Evolutionary conservation across 1,140 invertebrate species (phyloP).

Genomic region (Drosophila trapezifrons): DNA sequence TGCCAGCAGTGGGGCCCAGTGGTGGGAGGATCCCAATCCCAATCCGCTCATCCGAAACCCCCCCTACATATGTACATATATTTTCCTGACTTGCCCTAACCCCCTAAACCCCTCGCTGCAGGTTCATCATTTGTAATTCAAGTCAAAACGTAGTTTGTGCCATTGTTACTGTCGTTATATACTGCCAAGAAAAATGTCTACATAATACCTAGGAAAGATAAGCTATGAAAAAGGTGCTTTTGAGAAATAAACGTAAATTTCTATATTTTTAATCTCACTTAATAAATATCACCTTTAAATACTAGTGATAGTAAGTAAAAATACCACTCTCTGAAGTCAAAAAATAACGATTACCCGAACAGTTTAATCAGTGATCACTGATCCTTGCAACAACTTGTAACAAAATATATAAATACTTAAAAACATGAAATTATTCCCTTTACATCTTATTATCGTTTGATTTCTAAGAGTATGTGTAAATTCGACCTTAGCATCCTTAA

Average conservation of each 20-base stretch:
- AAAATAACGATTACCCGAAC: too few relatives aligned
- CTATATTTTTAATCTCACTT: too few relatives aligned
- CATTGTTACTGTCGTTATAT: conserved; percentile 22
- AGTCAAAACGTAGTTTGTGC: conserved; percentile 61
- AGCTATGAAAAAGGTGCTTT: too few relatives aligned
- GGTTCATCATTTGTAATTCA: conserved; percentile 76
- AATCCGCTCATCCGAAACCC: not conserved
- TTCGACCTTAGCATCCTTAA: too few relatives aligned
- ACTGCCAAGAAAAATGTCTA: not conserved
- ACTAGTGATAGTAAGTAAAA: too few relatives aligned
- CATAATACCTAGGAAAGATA: not conserved
- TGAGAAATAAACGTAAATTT: not conserved
- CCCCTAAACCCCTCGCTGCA: conserved; percentile 14
- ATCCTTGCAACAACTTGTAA: not conserved
- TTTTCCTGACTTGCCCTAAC: not conserved
- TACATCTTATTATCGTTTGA: not conserved
- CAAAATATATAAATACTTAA: too few relatives aligned
- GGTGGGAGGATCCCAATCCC: conserved; percentile 19
- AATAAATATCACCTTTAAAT: too few relatives aligned
- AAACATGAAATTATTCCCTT: not conserved
- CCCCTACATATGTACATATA: not conserved
- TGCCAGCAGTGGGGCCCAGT: conserved; percentile 13
- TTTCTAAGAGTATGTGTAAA: not conserved
- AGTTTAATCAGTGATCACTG: not conserved
- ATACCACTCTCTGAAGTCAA: too few relatives aligned